Evolutionary conservation across 1,140 invertebrate species (phyloP).

Genomic region (Rhagoletis zephyria): DNA sequence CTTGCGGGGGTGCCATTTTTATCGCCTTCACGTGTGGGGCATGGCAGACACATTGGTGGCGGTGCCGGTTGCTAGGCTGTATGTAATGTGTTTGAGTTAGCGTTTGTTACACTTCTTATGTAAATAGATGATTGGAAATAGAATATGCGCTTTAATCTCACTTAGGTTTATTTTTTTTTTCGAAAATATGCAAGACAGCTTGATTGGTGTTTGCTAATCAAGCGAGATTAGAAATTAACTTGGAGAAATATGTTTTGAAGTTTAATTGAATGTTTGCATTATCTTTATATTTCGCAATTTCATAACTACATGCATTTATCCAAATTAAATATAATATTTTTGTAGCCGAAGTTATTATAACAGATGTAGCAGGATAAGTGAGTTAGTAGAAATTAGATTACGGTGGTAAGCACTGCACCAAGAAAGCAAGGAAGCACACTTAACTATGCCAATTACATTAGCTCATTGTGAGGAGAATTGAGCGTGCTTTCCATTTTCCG

Average conservation of each 20-base stretch:
- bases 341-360: no score
- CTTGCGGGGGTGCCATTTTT: constrained; percentile 48
- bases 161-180: not conserved
- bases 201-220: constrained; percentile 47
- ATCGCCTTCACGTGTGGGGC: constrained; percentile 48
- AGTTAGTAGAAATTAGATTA: no score
- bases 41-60: constrained; percentile 43
- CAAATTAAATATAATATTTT: no score
- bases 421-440: no score
- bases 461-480: no score
- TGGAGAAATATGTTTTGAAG: constrained; percentile 9
- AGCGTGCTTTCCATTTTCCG: no score
- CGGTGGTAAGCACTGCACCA: no score
- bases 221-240: constrained; percentile 42
- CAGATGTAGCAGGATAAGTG: no score
- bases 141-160: constrained; percentile 41
- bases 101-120: constrained; percentile 36
- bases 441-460: no score
- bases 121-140: constrained; percentile 36
- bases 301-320: not conserved
- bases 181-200: constrained; percentile 12
- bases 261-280: constrained; percentile 29
- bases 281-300: not conserved
- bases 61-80: not conserved
- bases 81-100: not conserved